These are phyloP conservation scores for Pollenia labialis DNA, from an alignment of 2,888 invertebrate genomes.

Conservation along the genomic window DNA sequence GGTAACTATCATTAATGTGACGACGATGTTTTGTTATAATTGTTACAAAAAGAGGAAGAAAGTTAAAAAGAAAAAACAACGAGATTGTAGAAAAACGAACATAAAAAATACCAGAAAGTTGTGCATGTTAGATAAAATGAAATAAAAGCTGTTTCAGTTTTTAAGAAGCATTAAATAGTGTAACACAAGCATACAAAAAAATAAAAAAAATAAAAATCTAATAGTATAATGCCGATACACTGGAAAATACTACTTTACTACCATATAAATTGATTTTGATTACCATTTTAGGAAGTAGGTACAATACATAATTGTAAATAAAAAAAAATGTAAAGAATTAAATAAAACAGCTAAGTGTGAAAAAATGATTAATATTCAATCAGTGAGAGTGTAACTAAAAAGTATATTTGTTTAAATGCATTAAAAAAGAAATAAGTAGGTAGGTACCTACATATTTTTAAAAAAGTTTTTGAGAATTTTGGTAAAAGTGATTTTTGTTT, in stretches of 20 bases:
- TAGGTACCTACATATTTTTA: no score
- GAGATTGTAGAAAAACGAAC: slow-evolving; percentile 30
- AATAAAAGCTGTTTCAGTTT: slow-evolving; percentile 48
- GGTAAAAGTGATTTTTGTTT: not conserved
- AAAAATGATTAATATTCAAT: slow-evolving; percentile 6
- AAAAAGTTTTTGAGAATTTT: not conserved
- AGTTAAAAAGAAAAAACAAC: slow-evolving; percentile 31
- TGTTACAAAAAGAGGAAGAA: slow-evolving; percentile 54
- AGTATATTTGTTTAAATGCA: slow-evolving; percentile 11
- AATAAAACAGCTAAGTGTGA: slow-evolving; percentile 36
- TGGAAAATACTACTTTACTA: slow-evolving; percentile 7
- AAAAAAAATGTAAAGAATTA: slow-evolving; percentile 41
- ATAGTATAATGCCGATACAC: slow-evolving; percentile 56
- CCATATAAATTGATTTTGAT: slow-evolving; percentile 43
- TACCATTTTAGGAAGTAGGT: slow-evolving; percentile 67
- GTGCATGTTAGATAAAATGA: slow-evolving; percentile 28
- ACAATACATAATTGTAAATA: slow-evolving; percentile 18
- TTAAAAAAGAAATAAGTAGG: not conserved
- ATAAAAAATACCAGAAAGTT: slow-evolving; percentile 15
- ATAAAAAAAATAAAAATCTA: not conserved
- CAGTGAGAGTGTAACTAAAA: slow-evolving; percentile 28
- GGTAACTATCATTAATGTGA: slow-evolving; percentile 67
- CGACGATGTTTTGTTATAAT: slow-evolving; percentile 27
- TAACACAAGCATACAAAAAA: slow-evolving; percentile 50
- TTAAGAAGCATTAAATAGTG: slow-evolving; percentile 38